These are phyloP conservation scores for Rhodinocichla rosea DNA, from an alignment of 2,113 vertebrate genomes.

Conservation along the genomic window DNA sequence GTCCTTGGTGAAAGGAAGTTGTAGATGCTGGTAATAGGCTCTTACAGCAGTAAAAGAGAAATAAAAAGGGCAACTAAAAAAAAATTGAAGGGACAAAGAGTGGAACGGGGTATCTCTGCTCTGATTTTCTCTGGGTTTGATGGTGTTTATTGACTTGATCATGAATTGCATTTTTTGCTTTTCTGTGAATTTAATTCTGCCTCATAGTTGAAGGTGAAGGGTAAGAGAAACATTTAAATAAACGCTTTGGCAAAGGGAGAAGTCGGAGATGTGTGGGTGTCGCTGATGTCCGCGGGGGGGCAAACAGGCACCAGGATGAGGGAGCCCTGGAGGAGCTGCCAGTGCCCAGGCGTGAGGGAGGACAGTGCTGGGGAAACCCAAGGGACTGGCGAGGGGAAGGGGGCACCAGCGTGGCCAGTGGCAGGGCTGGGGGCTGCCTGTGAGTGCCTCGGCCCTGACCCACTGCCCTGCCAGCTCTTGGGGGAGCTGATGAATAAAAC, in stretches of 20 bases:
- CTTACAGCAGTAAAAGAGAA: neutral
- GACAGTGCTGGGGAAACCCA: neutral
- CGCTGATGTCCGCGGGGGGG: accelerated
- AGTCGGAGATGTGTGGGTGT: neutral
- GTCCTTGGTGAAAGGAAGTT: constrained; percentile 42
- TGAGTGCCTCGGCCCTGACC: accelerated
- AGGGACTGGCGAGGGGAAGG: neutral
- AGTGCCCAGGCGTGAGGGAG: accelerated
- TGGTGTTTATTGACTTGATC: neutral
- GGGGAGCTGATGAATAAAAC: constrained; percentile 28
- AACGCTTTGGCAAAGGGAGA: neutral
- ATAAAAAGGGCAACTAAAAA: neutral
- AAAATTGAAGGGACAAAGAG: neutral
- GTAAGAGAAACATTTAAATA: neutral
- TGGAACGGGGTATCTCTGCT: neutral
- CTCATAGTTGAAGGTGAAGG: neutral
- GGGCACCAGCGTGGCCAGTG: accelerated
- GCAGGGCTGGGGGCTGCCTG: neutral
- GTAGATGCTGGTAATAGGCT: neutral
- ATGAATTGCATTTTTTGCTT: neutral
- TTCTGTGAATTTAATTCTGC: neutral
- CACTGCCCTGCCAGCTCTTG: neutral
- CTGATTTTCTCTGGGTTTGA: neutral
- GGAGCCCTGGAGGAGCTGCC: neutral
- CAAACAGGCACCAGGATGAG: accelerated